Percentiles rank a stretch among this genome's conserved stretches.
Conservation (phyloP, 1,140 invertebrate genomes). For the Bradysia coprophila region DNA sequence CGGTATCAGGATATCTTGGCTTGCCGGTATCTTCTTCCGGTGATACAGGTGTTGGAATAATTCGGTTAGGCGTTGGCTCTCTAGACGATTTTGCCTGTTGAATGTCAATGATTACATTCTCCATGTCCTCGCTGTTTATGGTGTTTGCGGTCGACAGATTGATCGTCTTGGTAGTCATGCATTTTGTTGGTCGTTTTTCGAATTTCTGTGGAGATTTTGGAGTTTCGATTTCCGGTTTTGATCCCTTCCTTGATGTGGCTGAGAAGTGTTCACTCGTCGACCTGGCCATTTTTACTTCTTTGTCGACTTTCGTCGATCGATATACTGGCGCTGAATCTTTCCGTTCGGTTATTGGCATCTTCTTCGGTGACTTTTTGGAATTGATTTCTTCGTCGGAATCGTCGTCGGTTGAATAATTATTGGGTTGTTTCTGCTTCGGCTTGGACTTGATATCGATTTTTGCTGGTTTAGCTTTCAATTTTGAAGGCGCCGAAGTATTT, state of each 20-base stretch:
- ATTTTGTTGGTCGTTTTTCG: constrained; percentile 14
- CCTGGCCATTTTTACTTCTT: constrained; percentile 27
- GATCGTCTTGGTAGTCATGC: constrained; percentile 21
- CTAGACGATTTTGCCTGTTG: constrained; percentile 49
- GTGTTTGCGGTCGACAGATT: constrained; percentile 17
- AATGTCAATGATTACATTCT: constrained; percentile 35
- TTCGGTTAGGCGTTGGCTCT: constrained; percentile 45
- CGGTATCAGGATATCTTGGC: constrained; percentile 45
- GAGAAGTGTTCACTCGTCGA: constrained; percentile 30
- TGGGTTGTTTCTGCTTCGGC: constrained; percentile 14
- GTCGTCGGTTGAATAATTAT: constrained; percentile 4
- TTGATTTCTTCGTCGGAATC: constrained; percentile 8
- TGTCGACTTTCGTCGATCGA: constrained; percentile 22
- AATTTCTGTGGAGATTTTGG: constrained; percentile 13
- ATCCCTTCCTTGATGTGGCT: constrained; percentile 22
- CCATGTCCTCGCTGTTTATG: constrained; percentile 21
- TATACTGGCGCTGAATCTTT: constrained; percentile 16
- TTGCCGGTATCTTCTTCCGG: constrained; percentile 32
- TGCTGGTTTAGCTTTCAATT: no score
- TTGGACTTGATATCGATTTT: no score
- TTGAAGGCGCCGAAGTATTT: no score
- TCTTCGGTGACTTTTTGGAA: constrained; percentile 7
- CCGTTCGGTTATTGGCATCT: constrained; percentile 15
- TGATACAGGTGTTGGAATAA: constrained; percentile 36
- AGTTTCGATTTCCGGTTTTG: constrained; percentile 26